Conservation (phyloP, 1,140 invertebrate genomes). For the Penaeus japonicus region DNA sequence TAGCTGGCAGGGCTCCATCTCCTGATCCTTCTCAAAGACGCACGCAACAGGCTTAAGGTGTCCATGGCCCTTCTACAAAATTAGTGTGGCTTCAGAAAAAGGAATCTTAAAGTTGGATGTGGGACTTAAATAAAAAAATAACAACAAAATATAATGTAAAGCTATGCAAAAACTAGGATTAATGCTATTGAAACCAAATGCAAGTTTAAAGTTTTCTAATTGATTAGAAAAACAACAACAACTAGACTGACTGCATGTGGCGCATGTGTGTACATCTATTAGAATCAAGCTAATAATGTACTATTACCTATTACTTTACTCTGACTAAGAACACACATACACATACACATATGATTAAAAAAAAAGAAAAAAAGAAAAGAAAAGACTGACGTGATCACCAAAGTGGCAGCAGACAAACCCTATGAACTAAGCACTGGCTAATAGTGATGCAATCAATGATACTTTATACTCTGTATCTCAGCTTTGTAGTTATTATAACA, state of each 20-base stretch:
- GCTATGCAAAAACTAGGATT: neutral
- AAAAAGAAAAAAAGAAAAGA: neutral
- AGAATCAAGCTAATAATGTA: too few species aligned
- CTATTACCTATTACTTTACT: too few species aligned
- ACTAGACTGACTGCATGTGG: too few species aligned
- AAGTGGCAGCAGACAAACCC: neutral
- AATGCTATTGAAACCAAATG: neutral
- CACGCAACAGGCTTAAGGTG: constrained; percentile 46
- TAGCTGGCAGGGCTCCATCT: constrained; percentile 42
- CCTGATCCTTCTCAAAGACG: constrained; percentile 46
- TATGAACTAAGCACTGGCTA: neutral
- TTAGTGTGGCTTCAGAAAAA: constrained; percentile 33
- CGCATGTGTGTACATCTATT: too few species aligned
- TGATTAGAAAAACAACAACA: too few species aligned
- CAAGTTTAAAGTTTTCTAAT: neutral
- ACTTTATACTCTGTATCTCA: too few species aligned
- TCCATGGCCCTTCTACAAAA: constrained; percentile 52
- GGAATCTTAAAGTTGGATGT: constrained; percentile 15
- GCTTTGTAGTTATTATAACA: too few species aligned
- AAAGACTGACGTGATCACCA: constrained; percentile 1
- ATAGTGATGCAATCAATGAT: neutral
- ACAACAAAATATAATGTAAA: neutral
- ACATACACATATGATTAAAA: too few species aligned
- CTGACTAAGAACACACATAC: too few species aligned
- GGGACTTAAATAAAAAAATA: neutral